Conservation (phyloP, 1,140 invertebrate species). For the Sitodiplosis mosellana region DNA sequence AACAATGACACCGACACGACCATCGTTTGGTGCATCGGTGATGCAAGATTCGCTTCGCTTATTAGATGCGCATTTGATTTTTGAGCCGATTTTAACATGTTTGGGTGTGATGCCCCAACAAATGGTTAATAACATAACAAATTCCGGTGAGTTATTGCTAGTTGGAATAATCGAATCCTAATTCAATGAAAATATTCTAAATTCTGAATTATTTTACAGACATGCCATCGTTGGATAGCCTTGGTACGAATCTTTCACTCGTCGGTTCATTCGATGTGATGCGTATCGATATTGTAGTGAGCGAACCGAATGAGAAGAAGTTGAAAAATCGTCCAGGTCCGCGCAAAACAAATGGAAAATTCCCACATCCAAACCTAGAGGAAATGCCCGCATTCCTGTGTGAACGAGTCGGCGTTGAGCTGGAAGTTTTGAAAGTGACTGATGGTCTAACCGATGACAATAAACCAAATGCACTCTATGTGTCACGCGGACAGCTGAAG, state of each 20-base stretch:
- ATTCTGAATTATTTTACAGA: constrained; percentile 7
- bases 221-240: constrained; percentile 55
- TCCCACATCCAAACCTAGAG: constrained; percentile 41
- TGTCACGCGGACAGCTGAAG: constrained; percentile 69
- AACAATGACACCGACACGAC: constrained; percentile 5
- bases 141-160: constrained; percentile 9
- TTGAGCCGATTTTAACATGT: constrained; percentile 67
- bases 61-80: constrained; percentile 81
- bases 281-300: constrained; percentile 85
- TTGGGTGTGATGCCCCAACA: constrained; percentile 75
- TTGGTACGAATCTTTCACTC: constrained; percentile 80
- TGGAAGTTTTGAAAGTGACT: constrained; percentile 75
- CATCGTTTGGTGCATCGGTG: constrained; percentile 27
- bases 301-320: constrained; percentile 47
- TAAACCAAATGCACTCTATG: constrained; percentile 62
- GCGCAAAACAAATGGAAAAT: constrained; percentile 23
- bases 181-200: background rate
- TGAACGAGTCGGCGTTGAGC: constrained; percentile 72
- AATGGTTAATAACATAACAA: constrained; percentile 37
- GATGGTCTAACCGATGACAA: constrained; percentile 78
- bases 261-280: constrained; percentile 70
- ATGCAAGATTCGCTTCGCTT: constrained; percentile 67
- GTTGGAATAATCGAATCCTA: background rate
- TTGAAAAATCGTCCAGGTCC: constrained; percentile 17
- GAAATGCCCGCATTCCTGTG: constrained; percentile 83